Base-by-base conservation (phyloP, 1,140 invertebrate species). In the Riptortus pedestris region DNA sequence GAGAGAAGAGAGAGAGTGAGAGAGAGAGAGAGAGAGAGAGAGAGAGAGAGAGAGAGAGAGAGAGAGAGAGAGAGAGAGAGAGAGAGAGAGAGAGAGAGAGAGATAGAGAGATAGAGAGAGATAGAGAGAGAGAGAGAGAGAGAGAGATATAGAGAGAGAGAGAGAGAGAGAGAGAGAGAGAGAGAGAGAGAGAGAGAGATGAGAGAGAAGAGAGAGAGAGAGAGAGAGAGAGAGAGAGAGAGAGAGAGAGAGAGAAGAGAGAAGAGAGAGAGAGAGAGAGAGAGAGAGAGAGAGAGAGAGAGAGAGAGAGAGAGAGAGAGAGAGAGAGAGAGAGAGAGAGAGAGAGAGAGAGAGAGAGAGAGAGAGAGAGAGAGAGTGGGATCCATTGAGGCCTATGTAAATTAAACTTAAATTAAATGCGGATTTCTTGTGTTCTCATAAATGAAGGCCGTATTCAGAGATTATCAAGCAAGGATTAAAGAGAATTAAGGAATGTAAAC, bases 11-110 rank as follows among this genome's bases (percentile, higher is more conserved):
- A 51, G 14, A 51, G 7, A n/a, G 7, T 11, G 5, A 51, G 59
- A 43, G 59, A 61, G 28, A 24, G 59, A 43, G 28, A 61, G 59
- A 43, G 33, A 61, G 59, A 61, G 33, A 20, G 59, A 20, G 59
- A 43, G 59, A 38, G 28, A 62, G 60, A 48, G 60, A 48, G 27
- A 22, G 22, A 29, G 20, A 27, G 55, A 58, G 24, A 14, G 55
- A 27, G 28, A 14, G 55, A 58, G 28, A 27, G 28, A 58, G 28
- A 26, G 22, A 62, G 18, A 22, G 43, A 38, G 33, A 38, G 33
- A 38, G 33, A 38, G 33, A 38, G 60, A 62, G 29, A n/a, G n/a
- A n/a, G n/a, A n/a, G n/a, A n/a, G n/a, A n/a, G n/a, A n/a, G n/a
- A n/a, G n/a, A n/a, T n/a, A n/a, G n/a, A n/a, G n/a, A n/a, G n/a